Percentiles rank a stretch among this genome's conserved stretches.
Conservation (phyloP, 1,140 invertebrate species). For the Drosophila truncata region DNA sequence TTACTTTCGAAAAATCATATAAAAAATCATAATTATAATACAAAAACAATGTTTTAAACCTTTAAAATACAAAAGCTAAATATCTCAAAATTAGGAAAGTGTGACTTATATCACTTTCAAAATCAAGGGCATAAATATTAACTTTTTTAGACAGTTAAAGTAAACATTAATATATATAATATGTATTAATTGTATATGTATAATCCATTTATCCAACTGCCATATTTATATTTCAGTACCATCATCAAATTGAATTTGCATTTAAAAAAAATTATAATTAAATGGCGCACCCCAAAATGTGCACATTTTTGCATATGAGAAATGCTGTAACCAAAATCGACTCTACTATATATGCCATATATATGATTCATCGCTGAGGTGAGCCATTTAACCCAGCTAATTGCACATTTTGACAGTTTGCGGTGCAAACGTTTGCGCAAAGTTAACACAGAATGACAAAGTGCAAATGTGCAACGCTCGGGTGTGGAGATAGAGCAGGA, state of each 20-base stretch:
- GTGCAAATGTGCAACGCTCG: conserved; percentile 50
- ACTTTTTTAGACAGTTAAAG: not conserved
- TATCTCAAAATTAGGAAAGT: too few species aligned
- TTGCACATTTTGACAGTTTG: conserved; percentile 73
- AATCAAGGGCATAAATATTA: not conserved
- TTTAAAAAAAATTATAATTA: not conserved
- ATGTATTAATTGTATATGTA: not conserved
- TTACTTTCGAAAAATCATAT: too few species aligned
- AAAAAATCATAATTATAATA: too few species aligned
- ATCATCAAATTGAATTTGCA: not conserved
- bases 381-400: conserved; percentile 51
- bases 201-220: not conserved
- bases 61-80: too few species aligned
- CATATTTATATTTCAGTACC: not conserved
- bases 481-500: conserved; percentile 40
- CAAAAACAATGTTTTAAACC: too few species aligned
- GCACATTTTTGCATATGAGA: not conserved
- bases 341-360: conserved; percentile 3
- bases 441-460: conserved; percentile 53
- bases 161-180: not conserved
- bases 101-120: too few species aligned
- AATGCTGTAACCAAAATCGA: not conserved
- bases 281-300: not conserved
- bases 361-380: conserved; percentile 49
- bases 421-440: conserved; percentile 63